Conservation (phyloP, 2,888 invertebrate genomes). For the Stramonita haemastoma region DNA sequence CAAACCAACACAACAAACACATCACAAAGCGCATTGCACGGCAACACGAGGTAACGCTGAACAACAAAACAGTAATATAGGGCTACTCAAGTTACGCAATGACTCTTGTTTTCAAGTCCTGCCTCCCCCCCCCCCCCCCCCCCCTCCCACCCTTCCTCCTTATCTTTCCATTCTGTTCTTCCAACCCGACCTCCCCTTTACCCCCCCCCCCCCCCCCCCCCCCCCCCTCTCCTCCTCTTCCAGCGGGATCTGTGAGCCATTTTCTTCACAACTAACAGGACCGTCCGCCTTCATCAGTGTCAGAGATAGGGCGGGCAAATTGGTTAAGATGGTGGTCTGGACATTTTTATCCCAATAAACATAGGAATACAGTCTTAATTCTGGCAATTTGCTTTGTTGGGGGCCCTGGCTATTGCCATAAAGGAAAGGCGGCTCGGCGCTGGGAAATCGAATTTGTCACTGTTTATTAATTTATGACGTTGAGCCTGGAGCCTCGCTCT, state of each 20-base stretch:
- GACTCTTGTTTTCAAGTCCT: too few species aligned
- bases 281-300: conserved; percentile 37
- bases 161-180: conserved; percentile 1
- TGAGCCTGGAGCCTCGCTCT: conserved; percentile 34
- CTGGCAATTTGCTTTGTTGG: conserved; percentile 45
- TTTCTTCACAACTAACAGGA: not conserved
- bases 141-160: not conserved
- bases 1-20: too few species aligned
- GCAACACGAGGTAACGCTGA: too few species aligned
- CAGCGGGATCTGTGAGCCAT: not conserved
- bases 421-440: conserved; percentile 31
- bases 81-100: too few species aligned
- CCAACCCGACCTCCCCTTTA: not conserved
- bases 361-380: conserved; percentile 46
- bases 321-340: conserved; percentile 39
- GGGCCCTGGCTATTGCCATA: conserved; percentile 27
- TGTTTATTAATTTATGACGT: conserved; percentile 42
- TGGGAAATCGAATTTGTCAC: conserved; percentile 42
- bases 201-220: not conserved
- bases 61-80: too few species aligned
- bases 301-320: conserved; percentile 24
- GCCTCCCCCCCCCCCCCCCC: not conserved
- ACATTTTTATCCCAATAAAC: conserved; percentile 41
- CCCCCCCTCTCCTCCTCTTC: not conserved
- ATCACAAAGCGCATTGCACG: too few species aligned